Evolutionary conservation across 1,140 invertebrate genomes (phyloP), one percentile per base, ranked within the genome.

Genomic region (Drepana arcuata): DNA sequence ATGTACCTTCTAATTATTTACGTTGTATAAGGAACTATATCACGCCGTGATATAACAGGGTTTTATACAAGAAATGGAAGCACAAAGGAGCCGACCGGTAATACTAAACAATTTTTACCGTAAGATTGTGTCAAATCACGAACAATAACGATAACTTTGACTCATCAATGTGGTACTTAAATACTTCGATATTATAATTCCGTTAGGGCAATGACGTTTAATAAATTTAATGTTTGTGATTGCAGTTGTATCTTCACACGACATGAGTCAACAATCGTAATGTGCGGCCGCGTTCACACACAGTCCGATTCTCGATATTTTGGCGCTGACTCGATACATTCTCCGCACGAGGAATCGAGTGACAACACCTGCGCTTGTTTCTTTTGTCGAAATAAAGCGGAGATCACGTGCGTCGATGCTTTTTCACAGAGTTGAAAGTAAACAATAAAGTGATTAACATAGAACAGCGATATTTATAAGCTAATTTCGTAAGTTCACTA

Each of bases 241-340:
- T 33, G 34, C 29, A 14, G 7, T 34, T 23, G 15, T 7, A 9
- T 38, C 28, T 48, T 59, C 55, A 48, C 55, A 59, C 50, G 47
- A 34, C n/a, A 39, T 60, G 56, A 60, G 21, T 60, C 57, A 60
- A n/a, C 31, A 7, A 12, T 34, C 32, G 31, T 16, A 34, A 34
- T 41, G 40, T 41, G 40, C 40, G 33, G 40, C 25, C 40, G 21
- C 32, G 36, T 63, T 56, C 53, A 55, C 61, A 62, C 56, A 49
- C 49, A 29, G 29, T 26, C 27, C 48, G 32, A 35, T 72, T 67
- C 63, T 47, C 43, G 55, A 59, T 67, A 69, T 29, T 23, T 36
- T 32, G 24, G 12, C 33, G 68, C 63, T 64, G 65, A 72, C 39
- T 41, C 26, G 26, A 39, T 33, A 41, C 51, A 69, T 72, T 72